Conservation (phyloP, 2,113 vertebrate species). For the Megalops atlanticus region DNA sequence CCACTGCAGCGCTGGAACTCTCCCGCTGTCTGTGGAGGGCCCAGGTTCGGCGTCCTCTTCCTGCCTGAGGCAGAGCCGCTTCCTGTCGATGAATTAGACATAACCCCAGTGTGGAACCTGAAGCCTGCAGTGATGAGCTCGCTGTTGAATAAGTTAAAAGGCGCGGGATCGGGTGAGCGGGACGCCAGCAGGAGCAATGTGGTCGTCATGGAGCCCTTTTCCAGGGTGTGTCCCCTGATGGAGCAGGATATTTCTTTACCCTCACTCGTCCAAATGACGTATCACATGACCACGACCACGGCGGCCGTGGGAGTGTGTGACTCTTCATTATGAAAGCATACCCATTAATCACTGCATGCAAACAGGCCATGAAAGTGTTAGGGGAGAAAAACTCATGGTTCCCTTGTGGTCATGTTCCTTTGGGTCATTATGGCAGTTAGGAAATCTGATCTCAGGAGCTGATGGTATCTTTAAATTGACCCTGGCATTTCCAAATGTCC, state of each 20-base stretch:
- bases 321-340: not conserved
- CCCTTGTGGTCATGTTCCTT: not conserved
- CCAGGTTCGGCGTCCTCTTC: not conserved
- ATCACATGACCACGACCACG: not conserved
- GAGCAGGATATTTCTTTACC: not conserved
- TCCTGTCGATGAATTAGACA: conserved; percentile 35
- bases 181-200: conserved; percentile 6
- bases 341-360: not conserved
- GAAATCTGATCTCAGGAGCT: not conserved
- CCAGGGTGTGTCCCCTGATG: not conserved
- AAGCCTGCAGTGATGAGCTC: conserved; percentile 54
- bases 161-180: conserved; percentile 54
- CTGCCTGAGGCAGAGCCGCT: not conserved
- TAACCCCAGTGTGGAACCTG: conserved; percentile 54
- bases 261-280: not conserved
- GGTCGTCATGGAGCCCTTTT: not conserved
- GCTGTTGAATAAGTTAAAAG: conserved; percentile 67
- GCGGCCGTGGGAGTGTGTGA: not conserved
- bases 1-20: not conserved
- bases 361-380: not conserved
- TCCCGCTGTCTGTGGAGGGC: not conserved
- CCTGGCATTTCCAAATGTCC: not conserved
- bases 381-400: not conserved
- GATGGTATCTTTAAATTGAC: not conserved
- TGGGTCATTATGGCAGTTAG: not conserved